phyloP scores from a whole-genome alignment of 2,113 vertebrate species.

The Oostethus manadensis region DNA sequence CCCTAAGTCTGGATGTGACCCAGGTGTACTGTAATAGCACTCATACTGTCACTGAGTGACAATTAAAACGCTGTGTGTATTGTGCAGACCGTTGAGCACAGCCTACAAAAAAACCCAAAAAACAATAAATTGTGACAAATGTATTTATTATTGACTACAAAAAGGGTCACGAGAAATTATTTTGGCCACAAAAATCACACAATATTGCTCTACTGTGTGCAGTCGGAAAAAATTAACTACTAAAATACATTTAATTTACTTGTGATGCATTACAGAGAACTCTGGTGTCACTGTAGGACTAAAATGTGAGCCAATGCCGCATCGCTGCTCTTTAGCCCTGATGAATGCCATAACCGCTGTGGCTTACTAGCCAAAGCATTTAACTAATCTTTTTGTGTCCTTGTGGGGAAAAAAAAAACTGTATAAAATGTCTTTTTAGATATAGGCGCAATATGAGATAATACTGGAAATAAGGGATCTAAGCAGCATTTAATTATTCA shows the following conservation, averaged over 20 bases:
- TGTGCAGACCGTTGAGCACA: background rate
- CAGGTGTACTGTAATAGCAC: slow-evolving; percentile 18
- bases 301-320: background rate
- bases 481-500: slow-evolving; percentile 23
- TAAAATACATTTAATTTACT: too few species aligned
- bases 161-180: background rate
- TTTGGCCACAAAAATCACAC: slow-evolving; percentile 6
- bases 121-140: background rate
- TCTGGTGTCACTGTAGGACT: too few species aligned
- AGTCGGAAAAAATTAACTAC: too few species aligned
- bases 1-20: slow-evolving; percentile 42
- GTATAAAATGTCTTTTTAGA: background rate
- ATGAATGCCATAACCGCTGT: slow-evolving; percentile 23
- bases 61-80: slow-evolving; percentile 30
- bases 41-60: slow-evolving; percentile 37
- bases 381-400: background rate
- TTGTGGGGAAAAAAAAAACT: background rate
- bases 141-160: background rate
- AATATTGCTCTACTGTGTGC: too few species aligned
- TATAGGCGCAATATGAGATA: slow-evolving; percentile 2
- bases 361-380: slow-evolving; percentile 23
- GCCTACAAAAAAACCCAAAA: slow-evolving; percentile 1
- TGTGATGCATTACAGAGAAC: too few species aligned
- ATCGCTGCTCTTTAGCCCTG: slow-evolving; percentile 15
- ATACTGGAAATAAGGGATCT: slow-evolving; percentile 4